Evolutionary conservation across 2,888 invertebrate species (phyloP), one percentile per base, ranked within the genome.

Genomic region (Aelia acuminata): DNA sequence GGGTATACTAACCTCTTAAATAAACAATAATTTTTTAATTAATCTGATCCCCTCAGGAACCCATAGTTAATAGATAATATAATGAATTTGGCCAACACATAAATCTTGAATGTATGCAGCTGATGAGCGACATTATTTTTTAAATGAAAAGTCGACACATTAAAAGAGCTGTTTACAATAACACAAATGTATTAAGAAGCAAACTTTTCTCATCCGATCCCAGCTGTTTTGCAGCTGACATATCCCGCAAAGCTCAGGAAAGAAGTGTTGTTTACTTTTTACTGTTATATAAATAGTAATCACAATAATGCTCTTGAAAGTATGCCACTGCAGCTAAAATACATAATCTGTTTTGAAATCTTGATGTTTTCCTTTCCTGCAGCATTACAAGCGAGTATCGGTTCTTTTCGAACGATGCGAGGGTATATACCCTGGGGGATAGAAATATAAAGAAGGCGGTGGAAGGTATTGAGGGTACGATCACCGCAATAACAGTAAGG

Each of bases 401-500:
- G 31, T 70, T 35, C n/a, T n/a, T n/a, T 18, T 35, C 63, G 63
- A 35, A 70, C 35, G 31, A 20, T 10, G 18, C 8, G 63, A 35
- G 35, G 4, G 35, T 7, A 70, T 26, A 35, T 20, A 35, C 5
- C 63, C 63, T 20, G 31, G 63, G 20, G 63, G 63, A 20, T 18
- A 1, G 7, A 70, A 70, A 70, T 70, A 70, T 70, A 70, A 70
- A 70, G 63, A 31, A 31, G 31, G 31, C 31, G 15, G 63, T 63
- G 15, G 31, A 63, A 70, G 63, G 35, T 70, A 70, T 70, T 20
- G 63, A 70, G 63, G 63, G 63, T 70, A 35, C 63, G 35, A 70
- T 70, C 31, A 70, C 63, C 63, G 63, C 63, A 70, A 70, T 70
- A 70, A 70, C 63, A 70, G 18, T 70, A 70, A 70, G 63, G 35